Evolutionary conservation across 2,797 vertebrate genomes (phyloP).

Genomic region (Myripristis jacobus): DNA sequence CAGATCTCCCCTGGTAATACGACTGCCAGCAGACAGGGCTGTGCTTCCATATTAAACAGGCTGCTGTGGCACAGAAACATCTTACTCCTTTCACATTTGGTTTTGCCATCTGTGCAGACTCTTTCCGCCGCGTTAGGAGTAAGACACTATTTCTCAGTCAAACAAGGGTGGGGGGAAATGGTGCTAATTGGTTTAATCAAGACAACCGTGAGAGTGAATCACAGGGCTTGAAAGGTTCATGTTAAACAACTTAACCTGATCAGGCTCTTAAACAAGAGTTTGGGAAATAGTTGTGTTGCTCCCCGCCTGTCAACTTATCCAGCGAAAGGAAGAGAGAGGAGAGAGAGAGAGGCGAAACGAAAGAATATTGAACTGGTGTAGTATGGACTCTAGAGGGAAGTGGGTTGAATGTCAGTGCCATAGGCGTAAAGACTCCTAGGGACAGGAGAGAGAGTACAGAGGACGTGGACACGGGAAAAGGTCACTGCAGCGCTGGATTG

Average conservation of each 20-base stretch:
- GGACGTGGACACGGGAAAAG: constrained; percentile 60
- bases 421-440: constrained; percentile 37
- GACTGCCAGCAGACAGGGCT: not conserved
- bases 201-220: not conserved
- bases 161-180: too few species aligned
- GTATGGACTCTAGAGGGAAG: constrained; percentile 48
- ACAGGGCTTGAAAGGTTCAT: constrained; percentile 6
- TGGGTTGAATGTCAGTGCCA: constrained; percentile 65
- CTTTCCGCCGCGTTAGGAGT: too few species aligned
- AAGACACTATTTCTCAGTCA: too few species aligned
- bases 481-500: constrained; percentile 54
- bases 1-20: too few species aligned
- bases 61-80: not conserved
- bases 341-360: not conserved
- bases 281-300: too few species aligned
- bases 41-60: not conserved
- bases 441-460: constrained; percentile 45
- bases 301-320: too few species aligned
- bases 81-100: too few species aligned
- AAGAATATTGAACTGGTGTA: not conserved
- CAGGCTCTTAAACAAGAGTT: not conserved
- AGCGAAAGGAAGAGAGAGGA: too few species aligned
- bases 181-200: too few species aligned
- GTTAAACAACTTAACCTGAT: constrained; percentile 22
- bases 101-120: too few species aligned